Percentiles rank a stretch among this genome's conserved stretches.
These are phyloP conservation scores for Uloborus plumipes DNA, from an alignment of 2,888 invertebrate genomes.

Conservation along the genomic window DNA sequence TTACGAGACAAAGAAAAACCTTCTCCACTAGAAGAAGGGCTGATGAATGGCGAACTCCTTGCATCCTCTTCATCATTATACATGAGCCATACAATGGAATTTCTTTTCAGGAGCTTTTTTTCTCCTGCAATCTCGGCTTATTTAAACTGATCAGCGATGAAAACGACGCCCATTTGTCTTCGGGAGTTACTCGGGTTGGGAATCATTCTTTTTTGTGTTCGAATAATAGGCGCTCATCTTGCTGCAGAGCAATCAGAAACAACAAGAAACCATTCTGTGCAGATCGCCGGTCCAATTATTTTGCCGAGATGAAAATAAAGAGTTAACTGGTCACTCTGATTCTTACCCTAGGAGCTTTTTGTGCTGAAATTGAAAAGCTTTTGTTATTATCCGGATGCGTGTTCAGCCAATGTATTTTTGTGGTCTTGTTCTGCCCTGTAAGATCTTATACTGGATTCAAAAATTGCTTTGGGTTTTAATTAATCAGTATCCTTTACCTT, in stretches of 20 bases:
- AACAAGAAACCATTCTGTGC: not conserved
- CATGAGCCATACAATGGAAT: not conserved
- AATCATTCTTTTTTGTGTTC: not conserved
- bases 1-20: not conserved
- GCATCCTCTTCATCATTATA: not conserved
- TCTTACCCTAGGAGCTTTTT: no score
- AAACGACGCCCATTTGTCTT: conserved; percentile 29
- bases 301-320: not conserved
- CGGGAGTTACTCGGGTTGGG: not conserved
- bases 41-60: not conserved
- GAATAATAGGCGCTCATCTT: no score
- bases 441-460: no score
- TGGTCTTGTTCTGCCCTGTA: no score
- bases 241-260: no score
- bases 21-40: not conserved
- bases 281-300: not conserved
- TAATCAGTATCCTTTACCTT: no score
- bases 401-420: no score
- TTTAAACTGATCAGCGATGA: conserved; percentile 19
- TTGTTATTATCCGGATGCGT: no score
- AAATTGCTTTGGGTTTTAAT: no score
- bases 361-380: no score
- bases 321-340: no score
- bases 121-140: not conserved
- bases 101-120: not conserved